These are phyloP conservation scores for Sinosuthora webbiana DNA, from an alignment of 2,113 vertebrate species.

Conservation along the genomic window DNA sequence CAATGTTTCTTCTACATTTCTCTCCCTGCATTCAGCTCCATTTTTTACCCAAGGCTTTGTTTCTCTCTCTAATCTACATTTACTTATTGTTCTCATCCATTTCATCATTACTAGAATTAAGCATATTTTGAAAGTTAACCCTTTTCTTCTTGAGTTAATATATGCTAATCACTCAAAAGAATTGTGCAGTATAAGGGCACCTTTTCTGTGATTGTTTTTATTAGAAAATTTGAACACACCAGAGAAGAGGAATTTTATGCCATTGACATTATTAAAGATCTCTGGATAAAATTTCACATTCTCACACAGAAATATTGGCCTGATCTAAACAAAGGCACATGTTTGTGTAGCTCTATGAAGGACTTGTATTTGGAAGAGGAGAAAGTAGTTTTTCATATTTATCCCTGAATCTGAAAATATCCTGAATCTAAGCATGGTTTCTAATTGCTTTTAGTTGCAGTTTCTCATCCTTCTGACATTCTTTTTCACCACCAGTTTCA, in stretches of 20 bases:
- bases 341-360: not conserved
- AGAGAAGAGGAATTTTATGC: not conserved
- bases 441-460: not conserved
- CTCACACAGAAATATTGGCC: not conserved
- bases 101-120: not conserved
- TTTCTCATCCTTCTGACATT: not conserved
- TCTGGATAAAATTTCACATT: not conserved
- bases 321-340: not conserved
- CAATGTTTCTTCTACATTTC: not conserved
- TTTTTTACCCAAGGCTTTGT: not conserved
- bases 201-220: not conserved
- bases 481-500: not conserved
- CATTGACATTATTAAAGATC: not conserved
- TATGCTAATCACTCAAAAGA: not conserved
- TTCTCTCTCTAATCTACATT: not conserved
- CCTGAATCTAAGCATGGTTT: not conserved
- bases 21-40: not conserved
- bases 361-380: not conserved
- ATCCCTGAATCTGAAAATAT: not conserved
- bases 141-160: not conserved
- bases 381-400: not conserved
- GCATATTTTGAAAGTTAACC: not conserved
- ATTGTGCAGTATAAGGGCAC: not conserved
- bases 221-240: not conserved
- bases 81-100: not conserved